These are phyloP conservation scores for Rhinoraja longicauda DNA, from an alignment of 2,797 vertebrate genomes.

Conservation along the genomic window DNA sequence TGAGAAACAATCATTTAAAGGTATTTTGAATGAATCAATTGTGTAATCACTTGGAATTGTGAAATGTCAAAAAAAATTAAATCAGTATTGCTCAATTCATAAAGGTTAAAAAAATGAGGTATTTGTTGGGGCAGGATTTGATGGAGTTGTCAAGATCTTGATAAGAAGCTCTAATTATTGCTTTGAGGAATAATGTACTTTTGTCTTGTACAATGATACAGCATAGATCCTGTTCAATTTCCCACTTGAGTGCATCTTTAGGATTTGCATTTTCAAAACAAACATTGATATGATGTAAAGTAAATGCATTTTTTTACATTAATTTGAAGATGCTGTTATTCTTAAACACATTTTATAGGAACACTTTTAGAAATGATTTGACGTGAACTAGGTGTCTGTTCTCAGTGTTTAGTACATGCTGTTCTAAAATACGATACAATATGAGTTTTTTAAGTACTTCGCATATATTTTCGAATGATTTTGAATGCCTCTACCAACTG, in stretches of 20 bases:
- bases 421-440: conserved; percentile 16
- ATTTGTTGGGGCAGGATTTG: not conserved
- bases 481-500: not conserved
- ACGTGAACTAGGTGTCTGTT: not conserved
- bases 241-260: not conserved
- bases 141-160: no score
- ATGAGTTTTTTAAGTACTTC: not conserved
- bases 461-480: not conserved
- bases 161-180: not conserved
- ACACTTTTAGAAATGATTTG: not conserved
- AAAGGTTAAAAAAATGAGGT: not conserved
- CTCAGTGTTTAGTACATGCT: conserved; percentile 16
- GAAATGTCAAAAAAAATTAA: not conserved
- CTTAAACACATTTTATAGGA: not conserved
- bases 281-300: not conserved
- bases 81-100: not conserved
- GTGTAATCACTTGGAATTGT: not conserved
- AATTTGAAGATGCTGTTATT: not conserved
- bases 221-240: not conserved
- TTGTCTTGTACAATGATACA: not conserved
- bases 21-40: not conserved
- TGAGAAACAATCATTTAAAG: not conserved
- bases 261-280: not conserved
- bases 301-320: no score
- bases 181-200: not conserved